Evolutionary conservation across 64 coral and sea anemone species (phyloP).

Genomic region (Cladopsammia gracilis): DNA sequence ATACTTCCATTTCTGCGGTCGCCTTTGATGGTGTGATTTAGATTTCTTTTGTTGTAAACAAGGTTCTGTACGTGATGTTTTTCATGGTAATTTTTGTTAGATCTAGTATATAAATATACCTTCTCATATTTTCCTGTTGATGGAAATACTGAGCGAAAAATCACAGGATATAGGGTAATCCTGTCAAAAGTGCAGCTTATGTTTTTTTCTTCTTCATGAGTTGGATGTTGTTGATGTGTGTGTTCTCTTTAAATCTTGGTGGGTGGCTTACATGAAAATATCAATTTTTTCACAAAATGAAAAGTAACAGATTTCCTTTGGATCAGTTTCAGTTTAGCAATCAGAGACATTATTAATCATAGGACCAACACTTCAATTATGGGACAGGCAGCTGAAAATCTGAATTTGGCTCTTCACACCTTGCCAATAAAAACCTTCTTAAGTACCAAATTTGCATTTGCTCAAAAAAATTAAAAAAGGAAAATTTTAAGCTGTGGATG

Average conservation of each 20-base stretch:
- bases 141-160: not conserved
- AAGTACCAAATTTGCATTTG: slow-evolving; percentile 30
- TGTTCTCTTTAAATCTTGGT: not conserved
- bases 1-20: slow-evolving; percentile 24
- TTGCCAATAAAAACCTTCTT: not conserved
- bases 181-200: not conserved
- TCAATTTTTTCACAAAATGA: not conserved
- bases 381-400: slow-evolving; percentile 11
- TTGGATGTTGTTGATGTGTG: not conserved
- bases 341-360: not conserved
- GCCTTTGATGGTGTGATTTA: slow-evolving; percentile 8
- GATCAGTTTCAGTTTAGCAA: not conserved
- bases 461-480: too few relatives aligned
- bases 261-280: not conserved
- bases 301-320: not conserved
- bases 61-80: slow-evolving; percentile 30
- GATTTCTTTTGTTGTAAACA: not conserved
- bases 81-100: not conserved
- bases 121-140: not conserved
- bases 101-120: not conserved
- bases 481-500: too few relatives aligned
- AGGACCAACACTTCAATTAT: slow-evolving; percentile 4
- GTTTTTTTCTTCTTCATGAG: not conserved
- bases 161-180: not conserved
- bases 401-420: not conserved